These are phyloP conservation scores for Melanotaenia duboulayi DNA, from an alignment of 2,113 vertebrate genomes.

Conservation along the genomic window DNA sequence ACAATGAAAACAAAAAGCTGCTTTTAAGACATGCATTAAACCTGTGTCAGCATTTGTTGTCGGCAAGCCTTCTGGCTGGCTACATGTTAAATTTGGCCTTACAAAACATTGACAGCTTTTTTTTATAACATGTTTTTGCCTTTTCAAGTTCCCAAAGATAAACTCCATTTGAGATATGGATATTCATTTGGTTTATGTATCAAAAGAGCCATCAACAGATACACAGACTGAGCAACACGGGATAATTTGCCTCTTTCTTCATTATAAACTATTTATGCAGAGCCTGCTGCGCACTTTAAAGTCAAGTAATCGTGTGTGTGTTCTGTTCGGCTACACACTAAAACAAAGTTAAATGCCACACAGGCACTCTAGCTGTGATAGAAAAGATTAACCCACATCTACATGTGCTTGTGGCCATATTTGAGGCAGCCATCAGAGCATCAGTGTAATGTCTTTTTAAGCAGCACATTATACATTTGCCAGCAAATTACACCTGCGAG, in stretches of 20 bases:
- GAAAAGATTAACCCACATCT: not conserved
- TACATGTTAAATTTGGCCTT: not conserved
- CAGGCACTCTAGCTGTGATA: too few relatives aligned
- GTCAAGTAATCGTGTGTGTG: not conserved
- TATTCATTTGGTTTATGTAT: not conserved
- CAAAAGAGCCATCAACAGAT: conserved; percentile 1
- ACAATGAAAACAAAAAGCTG: not conserved
- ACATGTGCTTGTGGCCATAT: not conserved
- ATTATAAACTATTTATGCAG: not conserved
- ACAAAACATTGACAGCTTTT: not conserved
- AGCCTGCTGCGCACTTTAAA: not conserved
- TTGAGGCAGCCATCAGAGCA: too few relatives aligned
- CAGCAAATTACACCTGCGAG: not conserved
- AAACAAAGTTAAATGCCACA: not conserved
- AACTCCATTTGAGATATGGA: not conserved
- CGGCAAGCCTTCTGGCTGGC: not conserved
- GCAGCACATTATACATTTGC: not conserved
- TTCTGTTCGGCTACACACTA: not conserved
- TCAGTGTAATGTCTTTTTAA: too few relatives aligned
- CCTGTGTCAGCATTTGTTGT: not conserved
- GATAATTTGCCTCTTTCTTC: not conserved
- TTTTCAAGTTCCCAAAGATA: not conserved
- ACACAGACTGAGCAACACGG: not conserved
- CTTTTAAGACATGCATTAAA: not conserved
- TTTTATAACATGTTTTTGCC: too few relatives aligned